A percentile compares a stretch with the other conserved stretches of the same genome.
Evolutionary conservation across 2,797 vertebrate genomes (phyloP).

Genomic region (Danio kyathit): DNA sequence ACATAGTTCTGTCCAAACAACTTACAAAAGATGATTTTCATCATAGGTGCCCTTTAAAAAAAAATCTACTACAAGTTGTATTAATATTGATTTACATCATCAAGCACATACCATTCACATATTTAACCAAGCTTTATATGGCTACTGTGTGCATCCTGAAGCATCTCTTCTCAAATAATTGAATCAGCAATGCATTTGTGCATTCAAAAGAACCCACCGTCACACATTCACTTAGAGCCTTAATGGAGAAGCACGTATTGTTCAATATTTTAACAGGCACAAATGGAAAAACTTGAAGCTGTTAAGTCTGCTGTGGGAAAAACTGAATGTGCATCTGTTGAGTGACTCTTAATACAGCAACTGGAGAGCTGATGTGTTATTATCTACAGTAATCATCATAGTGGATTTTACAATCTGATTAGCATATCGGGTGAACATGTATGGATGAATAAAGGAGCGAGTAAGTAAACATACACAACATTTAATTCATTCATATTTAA

Average conservation of each 20-base stretch:
- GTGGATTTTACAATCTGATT: neutral
- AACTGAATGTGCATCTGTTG: neutral
- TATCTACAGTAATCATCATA: neutral
- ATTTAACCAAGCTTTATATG: neutral
- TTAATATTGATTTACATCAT: neutral
- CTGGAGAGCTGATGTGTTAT: neutral
- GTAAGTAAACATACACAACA: neutral
- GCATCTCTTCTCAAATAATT: neutral
- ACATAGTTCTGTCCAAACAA: too few species aligned
- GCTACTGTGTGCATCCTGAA: neutral
- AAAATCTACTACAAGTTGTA: neutral
- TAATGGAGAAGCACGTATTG: neutral
- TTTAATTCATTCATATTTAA: neutral
- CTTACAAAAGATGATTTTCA: too few species aligned
- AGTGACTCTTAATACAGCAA: neutral
- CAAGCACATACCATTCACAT: neutral
- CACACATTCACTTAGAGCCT: neutral
- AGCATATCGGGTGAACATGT: neutral
- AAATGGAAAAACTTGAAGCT: neutral
- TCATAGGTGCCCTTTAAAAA: too few species aligned
- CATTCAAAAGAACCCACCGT: neutral
- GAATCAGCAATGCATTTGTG: neutral
- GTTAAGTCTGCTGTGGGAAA: neutral
- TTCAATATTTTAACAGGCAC: neutral
- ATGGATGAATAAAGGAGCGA: neutral